Evolutionary conservation across 2,797 vertebrate species (phyloP).

Genomic region (Chaetodon trifasciatus): DNA sequence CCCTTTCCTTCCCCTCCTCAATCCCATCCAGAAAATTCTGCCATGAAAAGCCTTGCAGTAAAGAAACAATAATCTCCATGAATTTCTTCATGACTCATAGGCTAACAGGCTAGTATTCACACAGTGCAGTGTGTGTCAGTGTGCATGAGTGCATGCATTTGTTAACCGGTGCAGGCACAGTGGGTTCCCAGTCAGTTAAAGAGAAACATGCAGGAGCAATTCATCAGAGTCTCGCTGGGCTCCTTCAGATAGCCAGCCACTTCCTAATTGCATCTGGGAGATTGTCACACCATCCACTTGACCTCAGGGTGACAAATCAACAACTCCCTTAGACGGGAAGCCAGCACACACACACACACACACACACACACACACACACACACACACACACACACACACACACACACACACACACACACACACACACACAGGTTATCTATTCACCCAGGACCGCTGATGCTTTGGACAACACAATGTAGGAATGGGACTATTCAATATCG

Average conservation of each 20-base stretch:
- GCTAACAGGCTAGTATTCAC: conserved; percentile 15
- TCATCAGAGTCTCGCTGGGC: conserved; percentile 66
- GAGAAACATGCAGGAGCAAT: conserved; percentile 59
- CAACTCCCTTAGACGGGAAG: conserved; percentile 37
- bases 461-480: conserved; percentile 59
- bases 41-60: conserved; percentile 14
- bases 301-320: conserved; percentile 75
- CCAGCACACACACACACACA: background rate
- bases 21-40: conserved; percentile 13
- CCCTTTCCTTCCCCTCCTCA: conserved; percentile 28
- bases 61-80: conserved; percentile 23
- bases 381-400: no score
- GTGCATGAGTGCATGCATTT: conserved; percentile 20
- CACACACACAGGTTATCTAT: conserved; percentile 50
- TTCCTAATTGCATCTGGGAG: conserved; percentile 80
- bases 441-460: conserved; percentile 47
- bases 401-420: background rate
- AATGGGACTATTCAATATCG: conserved; percentile 67
- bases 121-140: conserved; percentile 20
- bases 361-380: background rate
- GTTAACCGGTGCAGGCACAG: conserved; percentile 13
- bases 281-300: conserved; percentile 72
- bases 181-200: conserved; percentile 54
- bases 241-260: conserved; percentile 67
- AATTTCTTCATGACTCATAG: background rate